Percentiles rank a stretch among this genome's conserved stretches.
Evolutionary conservation across 2,113 vertebrate species (phyloP).

Genomic region (Cottus gobio): DNA sequence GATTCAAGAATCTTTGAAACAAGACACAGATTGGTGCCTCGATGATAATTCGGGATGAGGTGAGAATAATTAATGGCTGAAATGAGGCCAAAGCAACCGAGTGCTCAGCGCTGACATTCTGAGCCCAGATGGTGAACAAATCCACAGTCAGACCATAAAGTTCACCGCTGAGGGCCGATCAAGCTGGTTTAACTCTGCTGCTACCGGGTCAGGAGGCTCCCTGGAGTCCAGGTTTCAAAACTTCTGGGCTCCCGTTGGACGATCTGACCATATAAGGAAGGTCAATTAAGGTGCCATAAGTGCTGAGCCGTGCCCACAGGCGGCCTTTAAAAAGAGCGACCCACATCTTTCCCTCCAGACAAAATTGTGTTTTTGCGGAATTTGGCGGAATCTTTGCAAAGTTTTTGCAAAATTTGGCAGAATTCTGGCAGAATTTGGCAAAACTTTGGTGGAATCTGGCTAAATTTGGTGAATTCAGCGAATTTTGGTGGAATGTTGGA

Average conservation of each 20-base stretch:
- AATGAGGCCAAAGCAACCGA: slow-evolving; percentile 23
- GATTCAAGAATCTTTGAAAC: slow-evolving; percentile 47
- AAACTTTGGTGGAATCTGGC: no score
- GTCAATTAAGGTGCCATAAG: slow-evolving; percentile 34
- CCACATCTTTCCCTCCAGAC: background rate
- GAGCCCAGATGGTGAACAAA: slow-evolving; percentile 5
- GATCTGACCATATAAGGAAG: background rate
- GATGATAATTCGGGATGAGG: slow-evolving; percentile 38
- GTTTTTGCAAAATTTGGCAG: no score
- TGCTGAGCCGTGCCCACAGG: slow-evolving; percentile 16
- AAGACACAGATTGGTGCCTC: slow-evolving; percentile 37
- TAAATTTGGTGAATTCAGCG: no score
- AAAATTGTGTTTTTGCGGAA: background rate
- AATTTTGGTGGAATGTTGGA: no score
- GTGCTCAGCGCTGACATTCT: background rate
- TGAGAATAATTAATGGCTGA: slow-evolving; percentile 47
- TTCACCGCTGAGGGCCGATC: slow-evolving; percentile 2
- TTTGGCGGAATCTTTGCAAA: no score
- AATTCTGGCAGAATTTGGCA: no score
- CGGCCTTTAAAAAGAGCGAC: background rate
- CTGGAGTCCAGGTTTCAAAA: background rate
- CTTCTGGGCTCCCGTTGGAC: background rate
- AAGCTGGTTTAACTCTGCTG: slow-evolving; percentile 1
- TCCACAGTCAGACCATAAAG: background rate
- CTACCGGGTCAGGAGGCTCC: slow-evolving; percentile 11